phyloP scores from a whole-genome alignment of 2,797 vertebrate genomes.

The Parambassis ranga region DNA sequence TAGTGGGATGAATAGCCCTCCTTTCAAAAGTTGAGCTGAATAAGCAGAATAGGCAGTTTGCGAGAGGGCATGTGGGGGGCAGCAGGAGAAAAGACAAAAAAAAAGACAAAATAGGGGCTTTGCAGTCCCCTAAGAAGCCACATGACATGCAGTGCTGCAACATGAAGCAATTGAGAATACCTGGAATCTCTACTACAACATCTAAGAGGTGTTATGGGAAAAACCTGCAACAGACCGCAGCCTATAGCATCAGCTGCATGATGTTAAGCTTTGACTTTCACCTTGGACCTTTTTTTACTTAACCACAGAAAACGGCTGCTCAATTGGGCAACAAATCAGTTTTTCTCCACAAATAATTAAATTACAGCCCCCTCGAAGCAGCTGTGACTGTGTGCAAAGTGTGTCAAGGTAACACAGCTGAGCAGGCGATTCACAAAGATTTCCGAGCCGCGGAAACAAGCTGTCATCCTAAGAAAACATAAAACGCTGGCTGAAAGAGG shows the following conservation, averaged over 20 bases:
- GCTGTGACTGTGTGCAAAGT: constrained; percentile 54
- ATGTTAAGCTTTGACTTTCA: constrained; percentile 50
- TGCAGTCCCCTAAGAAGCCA: constrained; percentile 35
- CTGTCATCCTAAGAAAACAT: constrained; percentile 2
- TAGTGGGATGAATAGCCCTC: constrained; percentile 60
- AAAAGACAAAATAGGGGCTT: constrained; percentile 48
- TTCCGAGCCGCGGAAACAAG: constrained; percentile 54
- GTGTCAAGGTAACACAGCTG: constrained; percentile 72
- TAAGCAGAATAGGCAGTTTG: constrained; percentile 68
- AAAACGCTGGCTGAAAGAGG: neutral
- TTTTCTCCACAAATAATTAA: constrained; percentile 55
- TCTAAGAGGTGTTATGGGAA: neutral
- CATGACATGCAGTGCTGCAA: constrained; percentile 21
- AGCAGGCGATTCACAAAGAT: constrained; percentile 39
- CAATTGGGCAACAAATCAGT: constrained; percentile 51
- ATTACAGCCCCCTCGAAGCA: constrained; percentile 60
- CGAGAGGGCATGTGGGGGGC: constrained; percentile 53
- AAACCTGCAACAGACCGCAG: neutral
- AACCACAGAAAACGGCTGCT: constrained; percentile 60
- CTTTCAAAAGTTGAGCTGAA: constrained; percentile 70
- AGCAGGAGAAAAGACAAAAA: constrained; percentile 52
- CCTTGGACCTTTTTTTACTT: constrained; percentile 44
- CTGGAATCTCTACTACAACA: neutral
- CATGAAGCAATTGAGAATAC: constrained; percentile 17
- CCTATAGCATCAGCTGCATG: neutral